These are phyloP conservation scores for Mythimna vitellina DNA, from an alignment of 2,888 invertebrate species.

Conservation along the genomic window DNA sequence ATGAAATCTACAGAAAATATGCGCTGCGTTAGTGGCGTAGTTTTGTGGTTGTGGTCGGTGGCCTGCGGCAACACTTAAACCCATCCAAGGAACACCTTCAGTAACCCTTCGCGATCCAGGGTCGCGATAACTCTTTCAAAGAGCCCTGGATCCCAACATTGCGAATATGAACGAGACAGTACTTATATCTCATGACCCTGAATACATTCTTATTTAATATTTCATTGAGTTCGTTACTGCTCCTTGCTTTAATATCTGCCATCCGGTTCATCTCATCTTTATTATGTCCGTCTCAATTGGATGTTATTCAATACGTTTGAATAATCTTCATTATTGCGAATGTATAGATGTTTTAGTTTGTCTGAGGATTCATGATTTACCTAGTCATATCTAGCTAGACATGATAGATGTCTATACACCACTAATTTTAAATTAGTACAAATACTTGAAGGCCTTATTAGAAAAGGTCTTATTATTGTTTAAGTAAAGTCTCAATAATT, in stretches of 20 bases:
- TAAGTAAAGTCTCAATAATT: too few species aligned
- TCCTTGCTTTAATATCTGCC: slow-evolving; percentile 42
- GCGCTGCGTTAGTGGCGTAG: too few species aligned
- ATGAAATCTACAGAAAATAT: too few species aligned
- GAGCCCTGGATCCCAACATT: not conserved
- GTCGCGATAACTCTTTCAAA: too few species aligned
- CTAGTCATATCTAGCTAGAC: not conserved
- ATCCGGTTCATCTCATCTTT: slow-evolving; percentile 45
- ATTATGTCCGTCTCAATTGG: slow-evolving; percentile 48
- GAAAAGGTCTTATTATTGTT: too few species aligned
- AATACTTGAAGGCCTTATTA: too few species aligned
- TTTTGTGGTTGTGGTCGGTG: too few species aligned
- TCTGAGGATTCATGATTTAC: slow-evolving; percentile 4
- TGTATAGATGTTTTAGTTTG: slow-evolving; percentile 6
- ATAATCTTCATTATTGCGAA: slow-evolving; percentile 38
- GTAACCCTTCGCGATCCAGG: too few species aligned
- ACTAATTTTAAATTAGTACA: too few species aligned
- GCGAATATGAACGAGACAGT: not conserved
- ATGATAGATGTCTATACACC: too few species aligned
- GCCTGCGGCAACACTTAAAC: too few species aligned
- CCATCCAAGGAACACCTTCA: too few species aligned
- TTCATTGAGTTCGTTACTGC: slow-evolving; percentile 33
- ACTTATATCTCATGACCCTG: slow-evolving; percentile 21
- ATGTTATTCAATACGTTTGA: slow-evolving; percentile 43
- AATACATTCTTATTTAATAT: slow-evolving; percentile 32